Evolutionary conservation across 2,797 vertebrate genomes (phyloP).

Genomic region (Eospalax fontanierii): DNA sequence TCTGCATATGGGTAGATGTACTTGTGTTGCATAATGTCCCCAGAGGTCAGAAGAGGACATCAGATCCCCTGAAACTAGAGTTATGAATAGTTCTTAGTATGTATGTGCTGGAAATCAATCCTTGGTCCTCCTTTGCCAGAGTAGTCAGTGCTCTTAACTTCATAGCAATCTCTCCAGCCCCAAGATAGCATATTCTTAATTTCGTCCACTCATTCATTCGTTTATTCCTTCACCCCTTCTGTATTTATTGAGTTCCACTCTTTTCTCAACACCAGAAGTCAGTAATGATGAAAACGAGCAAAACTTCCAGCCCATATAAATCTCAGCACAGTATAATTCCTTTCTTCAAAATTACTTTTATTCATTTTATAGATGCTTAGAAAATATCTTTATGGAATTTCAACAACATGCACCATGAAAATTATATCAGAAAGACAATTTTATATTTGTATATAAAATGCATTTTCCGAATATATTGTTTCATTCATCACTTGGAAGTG

Average conservation of each 20-base stretch:
- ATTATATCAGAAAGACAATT: slow-evolving; percentile 41
- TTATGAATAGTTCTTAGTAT: too few relatives aligned
- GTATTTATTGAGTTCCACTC: background rate
- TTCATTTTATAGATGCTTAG: background rate
- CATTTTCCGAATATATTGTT: slow-evolving; percentile 4
- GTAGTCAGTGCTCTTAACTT: too few relatives aligned
- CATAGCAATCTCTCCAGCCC: too few relatives aligned
- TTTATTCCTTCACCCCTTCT: background rate
- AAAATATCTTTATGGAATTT: background rate
- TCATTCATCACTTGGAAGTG: background rate
- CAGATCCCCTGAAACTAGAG: too few relatives aligned
- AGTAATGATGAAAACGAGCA: background rate
- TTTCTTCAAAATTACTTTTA: background rate
- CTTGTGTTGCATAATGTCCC: too few relatives aligned
- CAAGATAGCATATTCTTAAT: background rate
- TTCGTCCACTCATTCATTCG: background rate
- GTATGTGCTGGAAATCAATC: too few relatives aligned
- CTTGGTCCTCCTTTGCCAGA: too few relatives aligned
- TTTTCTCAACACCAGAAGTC: background rate
- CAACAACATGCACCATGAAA: background rate
- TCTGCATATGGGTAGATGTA: too few relatives aligned
- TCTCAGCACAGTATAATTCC: background rate
- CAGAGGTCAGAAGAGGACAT: too few relatives aligned
- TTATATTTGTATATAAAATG: slow-evolving; percentile 56
- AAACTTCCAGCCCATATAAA: background rate